Evolutionary conservation across 2,888 invertebrate genomes (phyloP).

Genomic region (Drosophila borborema): DNA sequence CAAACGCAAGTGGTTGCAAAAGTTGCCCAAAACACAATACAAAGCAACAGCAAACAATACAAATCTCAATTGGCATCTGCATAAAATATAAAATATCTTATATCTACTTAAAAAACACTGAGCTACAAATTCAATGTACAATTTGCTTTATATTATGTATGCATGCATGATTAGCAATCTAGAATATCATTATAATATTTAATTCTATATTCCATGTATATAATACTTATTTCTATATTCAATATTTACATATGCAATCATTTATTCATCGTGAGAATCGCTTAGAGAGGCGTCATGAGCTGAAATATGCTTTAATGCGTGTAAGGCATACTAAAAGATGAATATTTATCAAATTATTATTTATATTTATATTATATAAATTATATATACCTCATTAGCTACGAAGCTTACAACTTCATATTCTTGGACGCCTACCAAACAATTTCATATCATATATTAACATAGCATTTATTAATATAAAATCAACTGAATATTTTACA

Average conservation of each 20-base stretch:
- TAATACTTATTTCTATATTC: not conserved
- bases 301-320: not conserved
- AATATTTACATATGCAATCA: not conserved
- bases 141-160: not conserved
- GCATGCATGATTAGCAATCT: no score
- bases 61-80: slow-evolving; percentile 47
- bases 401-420: no score
- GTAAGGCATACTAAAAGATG: no score
- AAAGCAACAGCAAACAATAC: slow-evolving; percentile 4
- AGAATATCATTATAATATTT: not conserved
- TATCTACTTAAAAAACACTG: slow-evolving; percentile 21
- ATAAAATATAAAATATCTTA: slow-evolving; percentile 20
- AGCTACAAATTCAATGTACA: slow-evolving; percentile 8
- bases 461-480: no score
- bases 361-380: no score
- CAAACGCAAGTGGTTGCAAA: slow-evolving; percentile 57
- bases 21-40: slow-evolving; percentile 26
- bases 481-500: no score
- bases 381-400: no score
- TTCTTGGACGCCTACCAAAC: no score
- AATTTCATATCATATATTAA: no score
- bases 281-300: not conserved
- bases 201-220: not conserved
- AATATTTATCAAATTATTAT: no score
- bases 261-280: not conserved